phyloP scores from a whole-genome alignment of 2,113 vertebrate genomes.

The Lanius ludovicianus region DNA sequence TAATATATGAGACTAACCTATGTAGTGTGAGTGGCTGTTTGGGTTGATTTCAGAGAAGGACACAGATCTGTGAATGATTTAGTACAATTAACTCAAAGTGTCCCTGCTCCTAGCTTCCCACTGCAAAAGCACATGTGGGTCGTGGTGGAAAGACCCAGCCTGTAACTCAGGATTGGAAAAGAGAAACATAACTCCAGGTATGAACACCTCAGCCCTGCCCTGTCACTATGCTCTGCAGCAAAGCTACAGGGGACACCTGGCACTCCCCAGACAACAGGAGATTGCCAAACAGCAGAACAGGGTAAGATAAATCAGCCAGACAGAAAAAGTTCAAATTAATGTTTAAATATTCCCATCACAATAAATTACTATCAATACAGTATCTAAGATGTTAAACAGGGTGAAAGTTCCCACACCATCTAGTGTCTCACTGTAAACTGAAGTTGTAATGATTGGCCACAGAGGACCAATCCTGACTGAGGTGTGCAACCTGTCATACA shows the following conservation, averaged over 20 bases:
- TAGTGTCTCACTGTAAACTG: not conserved
- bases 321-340: not conserved
- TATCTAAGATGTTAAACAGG: not conserved
- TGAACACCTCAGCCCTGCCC: not conserved
- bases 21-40: not conserved
- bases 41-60: not conserved
- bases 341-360: not conserved
- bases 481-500: no score
- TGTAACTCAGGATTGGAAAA: rapidly evolving
- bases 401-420: not conserved
- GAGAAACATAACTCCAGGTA: not conserved
- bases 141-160: rapidly evolving
- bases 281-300: rapidly evolving
- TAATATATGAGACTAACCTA: not conserved
- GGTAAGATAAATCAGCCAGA: not conserved
- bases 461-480: not conserved
- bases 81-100: not conserved
- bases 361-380: not conserved
- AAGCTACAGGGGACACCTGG: not conserved
- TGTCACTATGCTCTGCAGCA: not conserved
- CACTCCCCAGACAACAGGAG: not conserved
- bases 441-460: not conserved
- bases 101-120: not conserved
- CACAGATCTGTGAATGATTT: not conserved
- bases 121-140: rapidly evolving